These are phyloP conservation scores for Sylvia borin DNA, from an alignment of 2,797 vertebrate genomes.

Conservation along the genomic window DNA sequence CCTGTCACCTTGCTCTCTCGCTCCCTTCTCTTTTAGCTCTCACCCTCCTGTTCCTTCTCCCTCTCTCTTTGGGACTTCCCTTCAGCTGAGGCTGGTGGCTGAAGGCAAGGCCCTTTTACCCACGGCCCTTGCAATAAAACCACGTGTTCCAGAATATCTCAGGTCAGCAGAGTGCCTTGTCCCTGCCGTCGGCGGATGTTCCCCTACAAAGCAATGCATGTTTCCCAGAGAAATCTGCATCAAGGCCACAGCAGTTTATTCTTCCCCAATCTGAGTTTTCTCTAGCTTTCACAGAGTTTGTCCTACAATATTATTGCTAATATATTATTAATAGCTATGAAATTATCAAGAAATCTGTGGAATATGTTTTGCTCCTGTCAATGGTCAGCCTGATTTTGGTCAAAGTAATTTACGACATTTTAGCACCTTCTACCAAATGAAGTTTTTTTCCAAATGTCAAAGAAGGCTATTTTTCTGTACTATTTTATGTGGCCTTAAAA, in stretches of 20 bases:
- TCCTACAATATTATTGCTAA: not conserved
- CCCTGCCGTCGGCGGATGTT: too few species aligned
- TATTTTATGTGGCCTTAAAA: not conserved
- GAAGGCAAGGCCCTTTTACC: too few species aligned
- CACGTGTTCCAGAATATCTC: too few species aligned
- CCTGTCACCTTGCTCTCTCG: too few species aligned
- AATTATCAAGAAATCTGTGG: not conserved
- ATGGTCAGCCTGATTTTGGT: not conserved
- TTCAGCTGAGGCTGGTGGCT: too few species aligned
- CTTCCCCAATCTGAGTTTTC: not conserved
- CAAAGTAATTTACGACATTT: not conserved
- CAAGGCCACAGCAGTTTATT: not conserved
- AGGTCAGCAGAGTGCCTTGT: too few species aligned
- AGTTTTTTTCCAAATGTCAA: not conserved
- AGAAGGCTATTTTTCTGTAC: not conserved
- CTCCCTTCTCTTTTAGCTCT: too few species aligned
- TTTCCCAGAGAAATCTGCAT: not conserved
- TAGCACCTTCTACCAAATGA: conserved; percentile 51
- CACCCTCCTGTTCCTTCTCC: too few species aligned
- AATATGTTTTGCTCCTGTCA: not conserved
- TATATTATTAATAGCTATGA: not conserved
- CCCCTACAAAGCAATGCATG: fast-evolving
- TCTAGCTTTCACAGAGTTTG: not conserved
- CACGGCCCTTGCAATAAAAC: too few species aligned
- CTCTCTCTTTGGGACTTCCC: too few species aligned